A percentile compares a stretch with the other conserved stretches of the same genome.
Conservation (phyloP, 53 echinoderm and acorn worm species). For the Zoroaster sp. region DNA sequence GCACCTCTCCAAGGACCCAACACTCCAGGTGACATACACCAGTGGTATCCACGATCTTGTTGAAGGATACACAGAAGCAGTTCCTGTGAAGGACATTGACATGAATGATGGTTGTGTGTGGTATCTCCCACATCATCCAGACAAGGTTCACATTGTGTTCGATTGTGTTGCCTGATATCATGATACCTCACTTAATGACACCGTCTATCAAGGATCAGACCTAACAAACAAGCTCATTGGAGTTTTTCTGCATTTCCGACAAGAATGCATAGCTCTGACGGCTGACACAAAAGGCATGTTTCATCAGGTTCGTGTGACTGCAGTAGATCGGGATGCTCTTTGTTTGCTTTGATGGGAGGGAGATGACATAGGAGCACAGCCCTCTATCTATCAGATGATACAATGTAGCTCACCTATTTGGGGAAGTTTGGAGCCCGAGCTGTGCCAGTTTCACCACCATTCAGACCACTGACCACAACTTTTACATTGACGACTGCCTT, state of each 20-base stretch:
- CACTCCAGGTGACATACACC: neutral
- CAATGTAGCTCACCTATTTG: too few relatives aligned
- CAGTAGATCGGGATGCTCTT: conserved; percentile 52
- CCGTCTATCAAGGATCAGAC: conserved; percentile 62
- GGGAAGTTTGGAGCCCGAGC: conserved; percentile 62
- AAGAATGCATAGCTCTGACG: conserved; percentile 55
- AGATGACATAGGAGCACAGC: neutral
- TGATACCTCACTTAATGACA: conserved; percentile 57
- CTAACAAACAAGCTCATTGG: conserved; percentile 61
- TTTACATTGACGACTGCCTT: conserved; percentile 26
- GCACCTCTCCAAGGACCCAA: neutral
- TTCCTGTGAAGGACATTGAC: neutral
- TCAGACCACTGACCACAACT: neutral
- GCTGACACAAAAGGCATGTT: conserved; percentile 72
- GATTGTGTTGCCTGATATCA: conserved; percentile 66
- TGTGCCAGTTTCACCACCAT: conserved; percentile 48
- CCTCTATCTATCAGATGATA: conserved; percentile 59
- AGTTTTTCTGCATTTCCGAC: conserved; percentile 58
- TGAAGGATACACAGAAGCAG: conserved; percentile 36
- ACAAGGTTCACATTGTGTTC: conserved; percentile 62
- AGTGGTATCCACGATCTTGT: conserved; percentile 9
- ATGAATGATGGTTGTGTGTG: conserved; percentile 33
- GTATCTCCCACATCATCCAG: conserved; percentile 71
- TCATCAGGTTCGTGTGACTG: conserved; percentile 55
- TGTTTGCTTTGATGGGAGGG: conserved; percentile 66